These are phyloP conservation scores for Spea multiplicata DNA, from an alignment of 2,113 vertebrate genomes.

Conservation along the genomic window DNA sequence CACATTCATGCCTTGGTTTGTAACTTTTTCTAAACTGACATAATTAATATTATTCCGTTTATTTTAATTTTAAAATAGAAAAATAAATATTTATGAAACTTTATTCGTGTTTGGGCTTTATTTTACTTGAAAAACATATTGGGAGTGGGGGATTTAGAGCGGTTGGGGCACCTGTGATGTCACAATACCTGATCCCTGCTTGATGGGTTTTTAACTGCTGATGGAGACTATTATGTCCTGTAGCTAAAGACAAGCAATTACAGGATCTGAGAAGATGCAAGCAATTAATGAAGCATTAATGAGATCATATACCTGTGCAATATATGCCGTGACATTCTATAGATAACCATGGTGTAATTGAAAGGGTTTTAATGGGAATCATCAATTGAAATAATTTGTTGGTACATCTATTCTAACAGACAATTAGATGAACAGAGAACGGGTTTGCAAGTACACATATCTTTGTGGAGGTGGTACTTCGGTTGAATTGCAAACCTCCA, in stretches of 20 bases:
- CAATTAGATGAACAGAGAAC: slow-evolving; percentile 19
- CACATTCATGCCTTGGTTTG: too few relatives aligned
- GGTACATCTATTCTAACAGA: neutral
- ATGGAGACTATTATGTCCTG: neutral
- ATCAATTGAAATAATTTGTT: neutral
- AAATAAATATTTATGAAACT: too few relatives aligned
- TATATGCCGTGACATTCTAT: neutral
- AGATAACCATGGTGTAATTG: neutral
- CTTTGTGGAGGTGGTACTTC: slow-evolving; percentile 7
- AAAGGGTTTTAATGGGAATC: neutral
- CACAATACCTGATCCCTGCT: too few relatives aligned
- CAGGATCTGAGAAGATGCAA: neutral
- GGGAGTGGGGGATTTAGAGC: too few relatives aligned
- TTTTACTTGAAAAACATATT: too few relatives aligned
- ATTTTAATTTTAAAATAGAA: too few relatives aligned
- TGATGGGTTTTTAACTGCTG: too few relatives aligned
- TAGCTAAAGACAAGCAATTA: neutral
- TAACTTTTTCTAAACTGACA: too few relatives aligned
- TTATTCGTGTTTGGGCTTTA: too few relatives aligned
- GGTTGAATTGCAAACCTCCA: slow-evolving; percentile 28
- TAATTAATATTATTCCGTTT: too few relatives aligned
- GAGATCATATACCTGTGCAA: neutral
- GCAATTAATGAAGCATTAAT: neutral
- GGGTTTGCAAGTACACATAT: slow-evolving; percentile 9
- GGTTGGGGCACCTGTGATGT: too few relatives aligned